Evolutionary conservation across 2,888 invertebrate genomes (phyloP).

Genomic region (Drosophila infuscata): DNA sequence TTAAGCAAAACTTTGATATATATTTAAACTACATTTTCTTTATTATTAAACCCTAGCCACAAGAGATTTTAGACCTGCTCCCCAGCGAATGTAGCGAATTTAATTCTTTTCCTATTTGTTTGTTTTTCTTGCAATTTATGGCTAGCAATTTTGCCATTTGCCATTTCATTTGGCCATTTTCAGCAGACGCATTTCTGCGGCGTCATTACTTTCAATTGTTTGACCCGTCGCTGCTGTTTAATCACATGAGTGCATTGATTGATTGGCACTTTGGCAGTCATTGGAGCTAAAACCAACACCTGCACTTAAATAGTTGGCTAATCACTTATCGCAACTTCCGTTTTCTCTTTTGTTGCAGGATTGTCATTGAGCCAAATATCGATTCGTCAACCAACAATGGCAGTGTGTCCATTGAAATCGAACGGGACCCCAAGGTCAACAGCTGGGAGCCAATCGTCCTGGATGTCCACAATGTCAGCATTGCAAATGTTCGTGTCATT

Average conservation of each 20-base stretch:
- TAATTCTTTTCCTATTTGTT: not conserved
- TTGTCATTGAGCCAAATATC: conserved; percentile 84
- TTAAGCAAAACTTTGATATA: not conserved
- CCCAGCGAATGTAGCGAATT: conserved; percentile 4
- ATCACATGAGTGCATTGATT: conserved; percentile 43
- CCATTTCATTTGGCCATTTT: conserved; percentile 37
- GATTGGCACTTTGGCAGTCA: conserved; percentile 74
- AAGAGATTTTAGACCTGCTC: not conserved
- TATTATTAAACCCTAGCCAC: not conserved
- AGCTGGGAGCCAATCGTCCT: conserved; percentile 83
- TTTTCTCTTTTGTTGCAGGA: conserved; percentile 66
- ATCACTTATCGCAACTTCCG: conserved; percentile 16
- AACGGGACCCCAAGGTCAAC: conserved; percentile 77
- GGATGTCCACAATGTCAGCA: conserved; percentile 84
- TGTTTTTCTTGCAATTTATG: conserved; percentile 33
- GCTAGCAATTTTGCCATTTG: conserved; percentile 33
- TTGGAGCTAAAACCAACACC: conserved; percentile 32
- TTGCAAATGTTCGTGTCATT: conserved; percentile 81
- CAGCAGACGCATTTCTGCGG: not conserved
- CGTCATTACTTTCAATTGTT: conserved; percentile 16
- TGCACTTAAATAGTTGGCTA: conserved; percentile 29
- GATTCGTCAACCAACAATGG: conserved; percentile 82
- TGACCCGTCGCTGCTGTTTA: conserved; percentile 43
- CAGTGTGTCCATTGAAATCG: conserved; percentile 81
- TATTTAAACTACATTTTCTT: not conserved